Evolutionary conservation across 2,113 vertebrate species (phyloP).

Genomic region (Colaptes auratus): DNA sequence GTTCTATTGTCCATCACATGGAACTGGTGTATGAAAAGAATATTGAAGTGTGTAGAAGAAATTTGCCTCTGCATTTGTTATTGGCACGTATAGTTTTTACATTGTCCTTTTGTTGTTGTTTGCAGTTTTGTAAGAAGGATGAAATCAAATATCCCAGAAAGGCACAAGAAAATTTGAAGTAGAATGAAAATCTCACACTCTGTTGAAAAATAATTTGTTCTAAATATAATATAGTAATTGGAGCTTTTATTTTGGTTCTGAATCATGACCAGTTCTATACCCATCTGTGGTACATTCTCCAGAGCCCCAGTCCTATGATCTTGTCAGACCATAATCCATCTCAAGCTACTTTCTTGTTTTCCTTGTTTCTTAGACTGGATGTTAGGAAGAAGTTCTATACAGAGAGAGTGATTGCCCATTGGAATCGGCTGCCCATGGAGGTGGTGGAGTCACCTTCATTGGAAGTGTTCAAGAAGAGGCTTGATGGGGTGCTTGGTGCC

Average conservation of each 20-base stretch:
- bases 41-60: background rate
- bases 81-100: too few species aligned
- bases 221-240: background rate
- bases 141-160: background rate
- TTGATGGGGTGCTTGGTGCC: too few species aligned
- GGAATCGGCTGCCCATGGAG: too few species aligned
- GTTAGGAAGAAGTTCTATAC: too few species aligned
- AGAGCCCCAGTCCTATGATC: background rate
- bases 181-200: background rate
- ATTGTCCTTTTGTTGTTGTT: background rate
- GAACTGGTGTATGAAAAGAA: background rate
- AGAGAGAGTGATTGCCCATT: too few species aligned
- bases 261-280: background rate
- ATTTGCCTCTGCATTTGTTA: background rate
- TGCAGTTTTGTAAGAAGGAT: background rate
- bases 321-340: background rate
- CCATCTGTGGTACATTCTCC: background rate
- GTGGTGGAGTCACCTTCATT: too few species aligned
- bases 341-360: background rate
- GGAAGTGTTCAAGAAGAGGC: too few species aligned
- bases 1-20: background rate
- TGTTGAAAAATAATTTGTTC: background rate
- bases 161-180: background rate
- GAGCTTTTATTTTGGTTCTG: background rate
- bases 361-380: too few species aligned